Evolutionary conservation across 2,888 invertebrate species (phyloP).

Genomic region (Morinoia aosen): DNA sequence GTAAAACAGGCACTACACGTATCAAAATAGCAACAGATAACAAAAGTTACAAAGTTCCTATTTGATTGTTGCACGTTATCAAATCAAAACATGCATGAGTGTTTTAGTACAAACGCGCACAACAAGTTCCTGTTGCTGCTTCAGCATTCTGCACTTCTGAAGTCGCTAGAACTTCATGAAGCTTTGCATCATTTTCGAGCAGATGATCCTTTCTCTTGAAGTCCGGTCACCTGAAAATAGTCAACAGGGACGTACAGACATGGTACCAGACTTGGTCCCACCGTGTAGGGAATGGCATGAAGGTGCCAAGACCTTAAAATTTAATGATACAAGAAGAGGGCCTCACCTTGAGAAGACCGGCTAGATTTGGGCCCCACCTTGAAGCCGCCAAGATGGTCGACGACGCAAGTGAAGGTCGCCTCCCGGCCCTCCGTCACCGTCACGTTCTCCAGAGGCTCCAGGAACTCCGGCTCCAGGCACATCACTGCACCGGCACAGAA

Average conservation of each 20-base stretch:
- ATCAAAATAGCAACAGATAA: too few relatives aligned
- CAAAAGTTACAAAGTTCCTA: too few relatives aligned
- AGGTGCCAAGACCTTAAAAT: background rate
- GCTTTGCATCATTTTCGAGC: too few relatives aligned
- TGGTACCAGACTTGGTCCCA: background rate
- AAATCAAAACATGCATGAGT: too few relatives aligned
- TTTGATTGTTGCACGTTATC: too few relatives aligned
- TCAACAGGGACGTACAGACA: background rate
- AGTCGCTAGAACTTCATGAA: too few relatives aligned
- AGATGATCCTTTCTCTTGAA: background rate
- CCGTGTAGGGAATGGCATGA: background rate
- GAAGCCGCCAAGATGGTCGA: conserved; percentile 87
- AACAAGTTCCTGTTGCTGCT: too few relatives aligned
- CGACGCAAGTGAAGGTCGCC: conserved; percentile 87
- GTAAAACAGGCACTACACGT: too few relatives aligned
- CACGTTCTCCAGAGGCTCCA: conserved; percentile 85
- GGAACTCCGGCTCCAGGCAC: conserved; percentile 86
- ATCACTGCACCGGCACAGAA: conserved; percentile 75
- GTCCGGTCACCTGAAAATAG: background rate
- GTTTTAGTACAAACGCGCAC: too few relatives aligned
- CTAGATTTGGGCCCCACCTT: conserved; percentile 78
- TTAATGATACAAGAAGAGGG: background rate
- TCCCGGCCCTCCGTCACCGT: conserved; percentile 87
- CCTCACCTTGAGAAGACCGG: background rate
- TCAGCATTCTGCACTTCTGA: too few relatives aligned